Conservation (phyloP, 2,888 invertebrate genomes). For the Drosophila infuscata region DNA sequence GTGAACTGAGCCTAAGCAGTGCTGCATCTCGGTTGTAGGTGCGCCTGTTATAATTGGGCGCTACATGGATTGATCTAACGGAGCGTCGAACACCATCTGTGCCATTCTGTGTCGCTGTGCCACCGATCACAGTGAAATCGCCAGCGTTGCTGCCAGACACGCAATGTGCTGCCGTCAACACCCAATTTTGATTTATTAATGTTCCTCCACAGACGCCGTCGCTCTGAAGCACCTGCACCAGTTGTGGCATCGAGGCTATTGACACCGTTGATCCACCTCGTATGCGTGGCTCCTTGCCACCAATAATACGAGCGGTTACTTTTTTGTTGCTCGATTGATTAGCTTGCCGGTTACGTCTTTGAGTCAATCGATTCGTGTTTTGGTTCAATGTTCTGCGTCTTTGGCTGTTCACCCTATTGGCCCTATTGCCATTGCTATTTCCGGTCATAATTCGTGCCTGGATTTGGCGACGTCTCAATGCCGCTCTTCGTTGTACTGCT, state of each 20-base stretch:
- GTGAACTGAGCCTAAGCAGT: conserved; percentile 41
- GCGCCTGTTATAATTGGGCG: conserved; percentile 21
- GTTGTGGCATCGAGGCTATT: conserved; percentile 34
- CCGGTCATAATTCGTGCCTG: conserved; percentile 17
- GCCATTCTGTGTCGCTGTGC: conserved; percentile 51
- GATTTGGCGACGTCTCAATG: neutral
- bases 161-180: conserved; percentile 76
- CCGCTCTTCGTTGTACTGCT: neutral
- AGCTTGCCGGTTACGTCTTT: neutral
- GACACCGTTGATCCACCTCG: conserved; percentile 35
- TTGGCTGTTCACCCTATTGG: neutral
- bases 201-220: conserved; percentile 69
- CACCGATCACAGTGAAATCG: conserved; percentile 55
- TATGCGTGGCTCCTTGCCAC: no score
- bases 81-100: conserved; percentile 34
- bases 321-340: neutral
- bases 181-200: conserved; percentile 44
- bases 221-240: conserved; percentile 43
- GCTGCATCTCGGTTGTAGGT: conserved; percentile 64
- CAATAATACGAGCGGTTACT: conserved; percentile 19
- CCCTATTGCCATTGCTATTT: neutral
- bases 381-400: neutral
- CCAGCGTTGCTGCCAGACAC: conserved; percentile 3
- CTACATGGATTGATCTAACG: conserved; percentile 19
- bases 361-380: neutral